Evolutionary conservation across 2,888 invertebrate genomes (phyloP), one percentile per base, ranked within the genome.

Genomic region (Podabrus alpinus): DNA sequence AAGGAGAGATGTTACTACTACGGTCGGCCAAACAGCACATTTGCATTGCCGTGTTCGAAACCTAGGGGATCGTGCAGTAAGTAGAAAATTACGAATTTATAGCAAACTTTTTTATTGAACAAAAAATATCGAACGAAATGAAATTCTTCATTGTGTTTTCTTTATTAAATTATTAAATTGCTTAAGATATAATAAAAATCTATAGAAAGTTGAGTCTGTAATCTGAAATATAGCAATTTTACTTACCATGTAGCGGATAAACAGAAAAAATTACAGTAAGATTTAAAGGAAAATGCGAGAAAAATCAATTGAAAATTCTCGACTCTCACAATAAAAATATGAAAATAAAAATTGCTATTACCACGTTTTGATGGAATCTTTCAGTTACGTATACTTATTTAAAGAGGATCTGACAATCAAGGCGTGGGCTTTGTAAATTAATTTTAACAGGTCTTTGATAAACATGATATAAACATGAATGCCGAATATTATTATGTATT

Each of bases 11-110:
- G 92, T 94, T 85, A 95, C 95, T 83, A 94, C 95, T 81, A 95
- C 95, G 80, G 95, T 95, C 80, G 96, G 96, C 74, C 95, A 95
- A 88, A 93, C 94, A 72, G 95, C 95, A 74, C 92, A 95, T 86
- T 90, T 96, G 72, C 94, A 95, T 88, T 96, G 96, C 88, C 90
- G 94, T 83, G 96, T 96, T 76, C 90, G 95, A 82, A 96, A 95
- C 89, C 91, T 95, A 80, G 96, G 95, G 70, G 96, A 96, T 86
- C 90, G 96, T 89, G 95, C 95, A 87, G 96, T 95, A 89, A 93
- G 94, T 91, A 78, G 15, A 45, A 45, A 45, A 45, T 45, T 45
- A n/a, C 9, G 9, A 24, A 9, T 24, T 45, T 45, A 3, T 11
- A n/a, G 2, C n/a, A n/a, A 2, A 24, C 2, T 9, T 2, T 9